These are phyloP conservation scores for Perca fluviatilis DNA, from an alignment of 2,113 vertebrate genomes.

Conservation along the genomic window DNA sequence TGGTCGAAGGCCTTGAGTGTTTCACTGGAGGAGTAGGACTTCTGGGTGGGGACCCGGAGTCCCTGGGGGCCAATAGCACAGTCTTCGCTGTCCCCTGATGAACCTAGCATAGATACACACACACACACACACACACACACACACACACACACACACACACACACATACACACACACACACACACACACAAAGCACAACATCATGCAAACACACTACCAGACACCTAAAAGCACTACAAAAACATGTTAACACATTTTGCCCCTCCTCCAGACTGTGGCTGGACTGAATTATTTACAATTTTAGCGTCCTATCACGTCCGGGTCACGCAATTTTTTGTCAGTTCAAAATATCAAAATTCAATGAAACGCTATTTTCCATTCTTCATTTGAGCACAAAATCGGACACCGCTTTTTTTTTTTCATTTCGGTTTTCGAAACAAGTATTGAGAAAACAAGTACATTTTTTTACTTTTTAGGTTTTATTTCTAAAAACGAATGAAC, in stretches of 20 bases:
- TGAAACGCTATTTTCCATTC: too few species aligned
- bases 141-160: background rate
- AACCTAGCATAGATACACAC: slow-evolving; percentile 67
- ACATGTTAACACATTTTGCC: background rate
- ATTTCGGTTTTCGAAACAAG: too few species aligned
- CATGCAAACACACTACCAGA: background rate
- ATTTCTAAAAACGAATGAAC: too few species aligned
- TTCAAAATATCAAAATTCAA: too few species aligned
- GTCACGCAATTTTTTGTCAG: too few species aligned
- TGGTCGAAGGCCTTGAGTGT: slow-evolving; percentile 98
- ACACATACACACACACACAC: background rate
- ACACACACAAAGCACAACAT: background rate
- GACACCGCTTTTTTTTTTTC: too few species aligned
- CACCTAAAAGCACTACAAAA: background rate
- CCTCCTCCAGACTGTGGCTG: background rate
- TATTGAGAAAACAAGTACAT: too few species aligned
- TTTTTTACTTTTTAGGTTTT: too few species aligned
- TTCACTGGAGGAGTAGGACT: slow-evolving; percentile 98
- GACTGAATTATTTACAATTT: background rate
- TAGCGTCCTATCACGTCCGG: too few species aligned
- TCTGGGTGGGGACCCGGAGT: slow-evolving; percentile 93
- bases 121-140: background rate
- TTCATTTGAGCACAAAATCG: too few species aligned
- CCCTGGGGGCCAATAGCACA: slow-evolving; percentile 78
- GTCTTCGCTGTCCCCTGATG: slow-evolving; percentile 92